Percentiles rank a stretch among this genome's conserved stretches.
These are phyloP conservation scores for Drosophila neoperkinsi DNA, from an alignment of 2,888 invertebrate genomes.

Conservation along the genomic window DNA sequence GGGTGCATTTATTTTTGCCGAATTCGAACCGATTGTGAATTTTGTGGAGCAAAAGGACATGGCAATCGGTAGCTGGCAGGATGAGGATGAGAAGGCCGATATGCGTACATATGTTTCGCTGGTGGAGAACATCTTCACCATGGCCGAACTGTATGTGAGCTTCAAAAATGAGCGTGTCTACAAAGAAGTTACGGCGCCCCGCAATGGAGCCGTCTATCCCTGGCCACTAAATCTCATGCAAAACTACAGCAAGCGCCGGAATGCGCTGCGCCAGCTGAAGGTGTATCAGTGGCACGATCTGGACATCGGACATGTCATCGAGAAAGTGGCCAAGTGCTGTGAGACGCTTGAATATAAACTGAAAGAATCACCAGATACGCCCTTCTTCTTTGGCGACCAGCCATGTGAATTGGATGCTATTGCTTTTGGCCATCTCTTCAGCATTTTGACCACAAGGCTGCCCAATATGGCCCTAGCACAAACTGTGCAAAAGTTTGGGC, in stretches of 20 bases:
- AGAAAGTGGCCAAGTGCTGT: constrained; percentile 92
- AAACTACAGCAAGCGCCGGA: constrained; percentile 90
- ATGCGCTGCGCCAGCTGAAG: constrained; percentile 90
- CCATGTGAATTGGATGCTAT: constrained; percentile 98
- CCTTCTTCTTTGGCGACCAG: constrained; percentile 91
- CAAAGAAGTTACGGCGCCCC: constrained; percentile 91
- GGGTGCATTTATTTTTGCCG: constrained; percentile 94
- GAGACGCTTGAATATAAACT: constrained; percentile 94
- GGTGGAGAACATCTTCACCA: constrained; percentile 94
- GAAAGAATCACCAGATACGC: constrained; percentile 89
- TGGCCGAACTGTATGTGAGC: constrained; percentile 95
- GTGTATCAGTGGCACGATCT: constrained; percentile 94
- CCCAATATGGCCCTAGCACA: constrained; percentile 93
- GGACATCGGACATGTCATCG: constrained; percentile 90
- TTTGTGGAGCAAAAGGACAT: constrained; percentile 94
- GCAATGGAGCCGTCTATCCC: constrained; percentile 96
- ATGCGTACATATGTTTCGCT: constrained; percentile 97
- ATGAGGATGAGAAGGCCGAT: constrained; percentile 92
- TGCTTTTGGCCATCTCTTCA: constrained; percentile 98
- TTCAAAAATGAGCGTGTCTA: constrained; percentile 94
- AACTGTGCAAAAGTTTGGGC: constrained; percentile 91
- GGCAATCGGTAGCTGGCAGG: constrained; percentile 90
- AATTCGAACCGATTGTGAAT: constrained; percentile 95
- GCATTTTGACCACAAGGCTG: constrained; percentile 95
- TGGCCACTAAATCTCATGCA: constrained; percentile 95